These are phyloP conservation scores for Hypolimnas misippus DNA, from an alignment of 2,888 invertebrate species.

Conservation along the genomic window DNA sequence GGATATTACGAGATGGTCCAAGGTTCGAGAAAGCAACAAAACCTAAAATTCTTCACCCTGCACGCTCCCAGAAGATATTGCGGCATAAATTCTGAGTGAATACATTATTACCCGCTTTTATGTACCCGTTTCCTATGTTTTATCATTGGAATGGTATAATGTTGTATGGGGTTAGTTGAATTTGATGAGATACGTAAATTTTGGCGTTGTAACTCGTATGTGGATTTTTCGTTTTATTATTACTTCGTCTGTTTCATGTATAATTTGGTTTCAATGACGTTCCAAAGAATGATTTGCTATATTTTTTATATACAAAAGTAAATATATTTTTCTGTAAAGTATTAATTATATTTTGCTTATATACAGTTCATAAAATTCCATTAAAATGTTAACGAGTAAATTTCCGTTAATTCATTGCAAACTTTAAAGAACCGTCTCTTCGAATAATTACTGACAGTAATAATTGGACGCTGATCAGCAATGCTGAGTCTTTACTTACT, in stretches of 20 bases:
- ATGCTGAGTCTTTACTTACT: too few relatives aligned
- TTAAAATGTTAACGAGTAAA: too few relatives aligned
- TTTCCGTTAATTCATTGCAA: too few relatives aligned
- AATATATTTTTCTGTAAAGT: too few relatives aligned
- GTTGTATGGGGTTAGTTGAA: slow-evolving; percentile 16
- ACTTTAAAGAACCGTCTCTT: too few relatives aligned
- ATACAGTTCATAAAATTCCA: too few relatives aligned
- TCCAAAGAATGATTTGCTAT: too few relatives aligned
- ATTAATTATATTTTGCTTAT: too few relatives aligned
- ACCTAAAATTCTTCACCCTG: slow-evolving; percentile 19
- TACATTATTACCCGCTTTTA: slow-evolving; percentile 45
- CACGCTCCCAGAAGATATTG: slow-evolving; percentile 48
- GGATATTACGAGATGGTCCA: slow-evolving; percentile 7
- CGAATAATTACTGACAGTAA: too few relatives aligned
- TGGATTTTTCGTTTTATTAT: background rate
- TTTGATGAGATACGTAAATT: slow-evolving; percentile 15
- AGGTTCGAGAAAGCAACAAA: background rate
- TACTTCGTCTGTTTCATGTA: background rate
- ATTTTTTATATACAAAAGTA: too few relatives aligned
- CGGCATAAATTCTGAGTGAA: slow-evolving; percentile 55
- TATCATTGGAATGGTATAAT: slow-evolving; percentile 38
- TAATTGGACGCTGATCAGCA: too few relatives aligned
- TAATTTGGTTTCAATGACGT: too few relatives aligned
- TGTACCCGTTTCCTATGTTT: slow-evolving; percentile 34
- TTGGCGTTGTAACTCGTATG: background rate